phyloP scores from a whole-genome alignment of 2,797 vertebrate genomes.

The Vireo griseus region DNA sequence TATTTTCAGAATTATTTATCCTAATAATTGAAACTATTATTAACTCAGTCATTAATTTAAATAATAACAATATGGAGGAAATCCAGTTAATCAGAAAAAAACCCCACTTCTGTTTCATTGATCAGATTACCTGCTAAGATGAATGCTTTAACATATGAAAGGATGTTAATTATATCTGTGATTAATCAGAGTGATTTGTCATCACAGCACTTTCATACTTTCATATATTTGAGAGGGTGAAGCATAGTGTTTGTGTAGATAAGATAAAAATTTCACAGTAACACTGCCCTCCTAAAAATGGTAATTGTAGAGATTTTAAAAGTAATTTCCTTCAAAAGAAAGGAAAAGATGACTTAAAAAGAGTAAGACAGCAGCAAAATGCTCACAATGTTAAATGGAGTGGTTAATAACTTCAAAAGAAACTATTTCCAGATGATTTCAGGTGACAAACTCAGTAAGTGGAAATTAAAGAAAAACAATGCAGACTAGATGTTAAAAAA shows the following conservation, averaged over 20 bases:
- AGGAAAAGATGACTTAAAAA: neutral
- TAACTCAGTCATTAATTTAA: neutral
- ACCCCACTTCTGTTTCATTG: neutral
- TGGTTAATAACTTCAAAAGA: conserved; percentile 16
- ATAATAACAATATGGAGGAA: neutral
- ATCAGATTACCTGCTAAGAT: neutral
- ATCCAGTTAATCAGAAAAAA: neutral
- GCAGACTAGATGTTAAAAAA: neutral
- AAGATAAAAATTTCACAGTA: neutral
- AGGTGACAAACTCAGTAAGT: neutral
- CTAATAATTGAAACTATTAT: neutral
- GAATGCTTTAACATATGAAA: neutral
- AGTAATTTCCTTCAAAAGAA: neutral
- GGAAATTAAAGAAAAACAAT: conserved; percentile 6
- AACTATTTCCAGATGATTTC: conserved; percentile 12
- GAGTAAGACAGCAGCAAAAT: neutral
- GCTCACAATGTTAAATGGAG: conserved; percentile 19
- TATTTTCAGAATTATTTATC: neutral
- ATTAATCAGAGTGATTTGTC: neutral
- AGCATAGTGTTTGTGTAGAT: neutral
- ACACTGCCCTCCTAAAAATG: neutral
- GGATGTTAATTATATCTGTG: neutral
- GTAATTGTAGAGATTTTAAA: neutral
- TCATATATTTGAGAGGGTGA: neutral
- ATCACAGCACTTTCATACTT: neutral